Base-by-base conservation (phyloP, 2,113 vertebrate genomes). In the Ictalurus furcatus region DNA sequence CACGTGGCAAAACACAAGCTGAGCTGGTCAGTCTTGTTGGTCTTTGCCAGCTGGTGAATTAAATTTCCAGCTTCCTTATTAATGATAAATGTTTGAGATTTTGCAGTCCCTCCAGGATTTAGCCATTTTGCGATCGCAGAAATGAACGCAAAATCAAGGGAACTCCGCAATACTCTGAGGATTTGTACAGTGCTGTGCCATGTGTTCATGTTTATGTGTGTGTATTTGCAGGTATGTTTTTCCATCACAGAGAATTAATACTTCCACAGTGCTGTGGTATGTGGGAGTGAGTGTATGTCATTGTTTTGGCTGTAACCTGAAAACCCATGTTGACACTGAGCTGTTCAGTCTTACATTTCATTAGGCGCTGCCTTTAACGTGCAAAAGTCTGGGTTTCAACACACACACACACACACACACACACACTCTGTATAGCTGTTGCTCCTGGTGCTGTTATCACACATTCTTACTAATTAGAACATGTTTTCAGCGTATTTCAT, bases 291-390 rank as follows among this genome's bases (percentile, higher is more conserved):
- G 34, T 84, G 82, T 78, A 54, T 85, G 17, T 73, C 69, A 79
- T 90, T 88, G 85, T 84, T 79, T 85, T 82, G 88, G 23, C 69
- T 90, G 87, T 86, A 88, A 91, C 82, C 67, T 86, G 76, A 91
- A 90, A 87, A 83, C 74, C 82, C 17, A 37, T 88, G 76, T 76
- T 91, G 89, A 88, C 89, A 88, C 74, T 80, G 87, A 88, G 63
- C 89, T 89, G 87, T 69, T 88, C 73, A 56, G 89, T 88, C 52
- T 82, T 89, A 88, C 80, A 88, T 91, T 88, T 90, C 88, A 86
- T 91, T 83, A 69, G 69, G 71, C 37, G 84, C 78, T 83, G 85
- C 90, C 87, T 76, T 86, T 40, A 71, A 80, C 4, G 54, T 58
- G 83, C 84, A 65, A 84, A 88, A 79, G 90, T 81, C 89, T 86